Evolutionary conservation across 2,113 vertebrate genomes (phyloP).

Genomic region (Notechis scutatus): DNA sequence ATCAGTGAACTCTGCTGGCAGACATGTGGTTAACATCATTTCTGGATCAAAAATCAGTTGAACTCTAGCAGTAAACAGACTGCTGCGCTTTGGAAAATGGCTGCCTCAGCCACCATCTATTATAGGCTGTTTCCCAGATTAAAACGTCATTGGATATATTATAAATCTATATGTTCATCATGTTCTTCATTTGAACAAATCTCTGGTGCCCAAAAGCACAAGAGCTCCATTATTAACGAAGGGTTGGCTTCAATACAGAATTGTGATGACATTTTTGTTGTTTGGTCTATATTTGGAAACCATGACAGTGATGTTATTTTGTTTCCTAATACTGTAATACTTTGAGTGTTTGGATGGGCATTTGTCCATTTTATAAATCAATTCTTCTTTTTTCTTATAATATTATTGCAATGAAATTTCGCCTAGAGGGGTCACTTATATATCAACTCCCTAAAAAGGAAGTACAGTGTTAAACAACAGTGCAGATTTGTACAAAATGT

Average conservation of each 20-base stretch:
- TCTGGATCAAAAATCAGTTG: neutral
- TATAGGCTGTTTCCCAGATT: neutral
- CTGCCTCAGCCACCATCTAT: neutral
- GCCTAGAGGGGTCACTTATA: neutral
- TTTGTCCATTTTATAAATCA: neutral
- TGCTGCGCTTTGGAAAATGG: neutral
- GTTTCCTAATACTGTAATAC: neutral
- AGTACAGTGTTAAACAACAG: neutral
- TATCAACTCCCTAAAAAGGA: neutral
- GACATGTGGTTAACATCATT: neutral
- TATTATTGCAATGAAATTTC: neutral
- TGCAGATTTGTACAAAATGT: neutral
- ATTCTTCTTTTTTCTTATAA: neutral
- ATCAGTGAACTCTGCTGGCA: neutral
- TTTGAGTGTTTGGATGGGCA: neutral
- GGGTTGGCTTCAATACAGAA: neutral
- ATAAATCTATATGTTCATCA: neutral
- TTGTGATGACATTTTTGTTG: neutral
- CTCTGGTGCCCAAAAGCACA: neutral
- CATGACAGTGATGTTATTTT: neutral
- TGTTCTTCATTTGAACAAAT: neutral
- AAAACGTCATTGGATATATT: neutral
- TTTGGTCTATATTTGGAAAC: neutral
- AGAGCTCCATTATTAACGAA: neutral
- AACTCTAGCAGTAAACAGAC: neutral